phyloP scores from a whole-genome alignment of 2,888 invertebrate genomes.

The Quadroppia sp. region DNA sequence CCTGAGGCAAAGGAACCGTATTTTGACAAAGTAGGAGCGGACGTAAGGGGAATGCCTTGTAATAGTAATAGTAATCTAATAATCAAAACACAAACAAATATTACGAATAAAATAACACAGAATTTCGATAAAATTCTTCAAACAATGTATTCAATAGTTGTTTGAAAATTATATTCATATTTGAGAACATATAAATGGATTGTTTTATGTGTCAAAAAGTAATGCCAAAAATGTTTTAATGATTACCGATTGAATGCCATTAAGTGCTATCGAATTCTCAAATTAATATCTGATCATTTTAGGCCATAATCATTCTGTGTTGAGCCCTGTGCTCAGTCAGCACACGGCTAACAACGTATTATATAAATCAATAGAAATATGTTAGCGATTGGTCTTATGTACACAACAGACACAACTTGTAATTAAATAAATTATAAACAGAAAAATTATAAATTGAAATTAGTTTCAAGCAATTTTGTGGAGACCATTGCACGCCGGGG shows the following conservation, averaged over 20 bases:
- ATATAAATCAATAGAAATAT: constrained; percentile 35
- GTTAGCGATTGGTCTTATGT: constrained; percentile 32
- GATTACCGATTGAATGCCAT: background rate
- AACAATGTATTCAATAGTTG: no score
- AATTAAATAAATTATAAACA: constrained; percentile 24
- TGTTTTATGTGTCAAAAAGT: background rate
- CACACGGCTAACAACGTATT: background rate
- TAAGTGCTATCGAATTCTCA: background rate
- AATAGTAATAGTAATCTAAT: constrained; percentile 30
- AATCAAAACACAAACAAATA: constrained; percentile 32
- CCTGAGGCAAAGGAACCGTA: constrained; percentile 20
- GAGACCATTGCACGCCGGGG: constrained; percentile 9
- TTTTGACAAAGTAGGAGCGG: constrained; percentile 33
- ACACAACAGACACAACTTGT: constrained; percentile 20
- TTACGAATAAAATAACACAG: no score
- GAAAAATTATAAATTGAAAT: constrained; percentile 36
- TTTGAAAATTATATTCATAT: background rate
- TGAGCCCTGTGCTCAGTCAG: background rate
- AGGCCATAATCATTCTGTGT: constrained; percentile 16
- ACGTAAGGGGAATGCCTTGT: background rate
- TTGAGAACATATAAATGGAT: background rate
- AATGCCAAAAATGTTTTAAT: constrained; percentile 1
- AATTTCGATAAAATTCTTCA: no score
- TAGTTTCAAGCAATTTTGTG: constrained; percentile 23
- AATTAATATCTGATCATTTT: constrained; percentile 9